phyloP scores from a whole-genome alignment of 2,888 invertebrate genomes.

The Leptopilina syphax region DNA sequence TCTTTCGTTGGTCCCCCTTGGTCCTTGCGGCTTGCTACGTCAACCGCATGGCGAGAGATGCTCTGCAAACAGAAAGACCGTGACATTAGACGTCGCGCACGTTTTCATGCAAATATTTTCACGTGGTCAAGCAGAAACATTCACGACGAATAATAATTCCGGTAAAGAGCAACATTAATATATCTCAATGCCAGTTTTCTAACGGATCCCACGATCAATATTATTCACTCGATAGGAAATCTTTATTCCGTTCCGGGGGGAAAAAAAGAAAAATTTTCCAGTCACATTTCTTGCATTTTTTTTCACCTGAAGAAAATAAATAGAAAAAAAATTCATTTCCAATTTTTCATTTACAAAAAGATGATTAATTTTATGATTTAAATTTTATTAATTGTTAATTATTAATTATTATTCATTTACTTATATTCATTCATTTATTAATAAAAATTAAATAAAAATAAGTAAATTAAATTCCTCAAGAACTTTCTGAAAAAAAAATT shows the following conservation, averaged over 20 bases:
- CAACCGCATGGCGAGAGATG: slow-evolving; percentile 62
- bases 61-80: slow-evolving; percentile 59
- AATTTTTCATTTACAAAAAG: no score
- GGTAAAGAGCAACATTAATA: slow-evolving; percentile 32
- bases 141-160: slow-evolving; percentile 32
- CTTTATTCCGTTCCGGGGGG: background rate
- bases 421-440: no score
- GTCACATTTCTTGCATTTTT: no score
- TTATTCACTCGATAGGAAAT: slow-evolving; percentile 21
- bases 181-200: slow-evolving; percentile 38
- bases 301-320: no score
- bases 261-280: no score
- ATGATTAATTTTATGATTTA: no score
- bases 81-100: slow-evolving; percentile 39
- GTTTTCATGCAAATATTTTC: slow-evolving; percentile 31
- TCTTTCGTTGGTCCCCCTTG: slow-evolving; percentile 49
- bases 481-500: no score
- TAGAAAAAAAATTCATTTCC: no score
- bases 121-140: slow-evolving; percentile 34
- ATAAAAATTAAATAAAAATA: no score
- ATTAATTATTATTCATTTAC: no score
- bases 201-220: slow-evolving; percentile 30
- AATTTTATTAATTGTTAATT: no score
- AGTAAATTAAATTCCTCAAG: no score
- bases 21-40: slow-evolving; percentile 59